Base-by-base conservation (phyloP, 2,113 vertebrate species). In the Rhipidura dahli region DNA sequence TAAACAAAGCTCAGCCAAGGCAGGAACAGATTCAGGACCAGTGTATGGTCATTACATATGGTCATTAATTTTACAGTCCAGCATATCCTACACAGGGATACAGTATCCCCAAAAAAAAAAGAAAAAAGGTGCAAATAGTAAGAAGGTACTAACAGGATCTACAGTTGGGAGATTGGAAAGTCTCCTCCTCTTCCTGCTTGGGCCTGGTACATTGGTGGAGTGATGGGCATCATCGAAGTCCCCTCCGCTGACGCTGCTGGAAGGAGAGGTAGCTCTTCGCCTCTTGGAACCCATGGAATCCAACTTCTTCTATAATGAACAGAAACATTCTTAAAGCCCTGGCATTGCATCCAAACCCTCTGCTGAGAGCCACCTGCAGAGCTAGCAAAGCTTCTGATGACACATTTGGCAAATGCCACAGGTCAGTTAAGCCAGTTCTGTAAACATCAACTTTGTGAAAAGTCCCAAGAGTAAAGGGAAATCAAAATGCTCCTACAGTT, bases 231-330 rank as follows among this genome's bases (percentile, higher is more conserved):
- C 99, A 51, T 99, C 99, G 96, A 99, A 99, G 95, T 99, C 99
- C 89, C 99, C 99, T 89, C 99, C 99, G 14, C 99, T 99, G 97
- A 99, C 97, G 87, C 99, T 99, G 97, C 99, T 99, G 93, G 99
- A 99, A 83, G 99, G 99, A 40, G 99, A 99, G 24, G 99, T 99
- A 44, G 99, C 98, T 97, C 99, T 98, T 98, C 99, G 99, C 97
- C 99, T 98, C 98, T 99, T 99, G 96, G 99, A 99, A 97, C 99
- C 99, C 99, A 99, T 99, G 96, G 98, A 98, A 98, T 98, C 98
- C 97, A 98, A 97, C 87, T 98, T 98, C 97, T 98, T 98, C 98
- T 98, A 92, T 95, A 98, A 97, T 97, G 96, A 97, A 98, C 87
- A 97, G 84, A 88, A n/a, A 95, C 47, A 93, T 94, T 97, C 97